These are phyloP conservation scores for Timema podura DNA, from an alignment of 2,888 invertebrate genomes.

Conservation along the genomic window DNA sequence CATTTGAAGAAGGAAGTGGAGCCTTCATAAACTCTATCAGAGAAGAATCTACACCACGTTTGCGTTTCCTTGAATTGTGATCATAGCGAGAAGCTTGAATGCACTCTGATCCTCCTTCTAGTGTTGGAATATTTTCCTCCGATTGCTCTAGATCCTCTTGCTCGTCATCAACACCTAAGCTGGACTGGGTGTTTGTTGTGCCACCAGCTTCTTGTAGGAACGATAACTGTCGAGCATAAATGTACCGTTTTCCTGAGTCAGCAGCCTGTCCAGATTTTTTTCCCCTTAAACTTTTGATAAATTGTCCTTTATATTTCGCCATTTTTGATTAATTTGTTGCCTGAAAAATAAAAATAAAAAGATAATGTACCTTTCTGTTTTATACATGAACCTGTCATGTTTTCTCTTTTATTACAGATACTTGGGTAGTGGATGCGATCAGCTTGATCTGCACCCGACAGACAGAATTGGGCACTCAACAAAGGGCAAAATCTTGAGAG, in stretches of 20 bases:
- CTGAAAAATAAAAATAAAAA: neutral
- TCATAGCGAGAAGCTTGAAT: too few relatives aligned
- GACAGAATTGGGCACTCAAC: neutral
- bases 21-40: neutral
- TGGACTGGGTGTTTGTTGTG: neutral
- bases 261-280: neutral
- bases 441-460: neutral
- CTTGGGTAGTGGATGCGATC: neutral
- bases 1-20: neutral
- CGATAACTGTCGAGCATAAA: neutral
- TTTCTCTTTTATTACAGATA: neutral
- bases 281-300: neutral
- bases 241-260: neutral
- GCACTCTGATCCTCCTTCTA: neutral
- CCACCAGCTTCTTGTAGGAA: neutral
- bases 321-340: neutral
- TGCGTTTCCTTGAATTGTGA: neutral
- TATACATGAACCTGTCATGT: neutral
- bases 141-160: neutral
- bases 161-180: neutral
- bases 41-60: neutral
- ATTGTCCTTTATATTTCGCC: slow-evolving; percentile 3
- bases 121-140: neutral
- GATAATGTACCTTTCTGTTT: neutral
- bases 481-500: neutral